phyloP scores from a whole-genome alignment of 2,888 invertebrate genomes.

The Catocala fraxini region DNA sequence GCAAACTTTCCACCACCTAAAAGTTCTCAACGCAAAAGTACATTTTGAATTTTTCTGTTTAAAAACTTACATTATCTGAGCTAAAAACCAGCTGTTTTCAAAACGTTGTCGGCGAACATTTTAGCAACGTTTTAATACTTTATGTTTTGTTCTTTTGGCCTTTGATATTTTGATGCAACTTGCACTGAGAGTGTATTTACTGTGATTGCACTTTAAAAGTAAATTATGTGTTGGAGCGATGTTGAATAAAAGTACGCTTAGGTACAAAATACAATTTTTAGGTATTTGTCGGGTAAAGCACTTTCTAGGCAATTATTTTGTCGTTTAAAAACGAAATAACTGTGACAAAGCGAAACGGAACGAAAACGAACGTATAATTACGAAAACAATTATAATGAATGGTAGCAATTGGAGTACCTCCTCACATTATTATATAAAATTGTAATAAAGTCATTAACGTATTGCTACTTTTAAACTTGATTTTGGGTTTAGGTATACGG shows the following conservation, averaged over 20 bases:
- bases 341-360: slow-evolving; percentile 14
- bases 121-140: slow-evolving; percentile 34
- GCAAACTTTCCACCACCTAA: slow-evolving; percentile 19
- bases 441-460: too few relatives aligned
- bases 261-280: background rate
- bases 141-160: slow-evolving; percentile 22
- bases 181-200: background rate
- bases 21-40: slow-evolving; percentile 16
- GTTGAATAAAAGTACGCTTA: background rate
- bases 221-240: background rate
- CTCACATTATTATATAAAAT: too few relatives aligned
- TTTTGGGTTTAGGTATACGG: too few relatives aligned
- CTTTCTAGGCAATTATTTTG: slow-evolving; percentile 27
- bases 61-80: slow-evolving; percentile 23
- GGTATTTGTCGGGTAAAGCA: background rate
- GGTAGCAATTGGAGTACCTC: background rate
- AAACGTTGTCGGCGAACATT: slow-evolving; percentile 22
- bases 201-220: background rate
- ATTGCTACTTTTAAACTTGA: too few relatives aligned
- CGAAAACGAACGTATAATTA: slow-evolving; percentile 19
- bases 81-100: slow-evolving; percentile 21
- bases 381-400: slow-evolving; percentile 12
- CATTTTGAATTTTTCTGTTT: slow-evolving; percentile 22
- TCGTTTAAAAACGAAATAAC: slow-evolving; percentile 16
- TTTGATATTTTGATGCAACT: slow-evolving; percentile 17